Evolutionary conservation across 2,888 invertebrate genomes (phyloP), one percentile per base, ranked within the genome.

Genomic region (Nephrotoma appendiculata): DNA sequence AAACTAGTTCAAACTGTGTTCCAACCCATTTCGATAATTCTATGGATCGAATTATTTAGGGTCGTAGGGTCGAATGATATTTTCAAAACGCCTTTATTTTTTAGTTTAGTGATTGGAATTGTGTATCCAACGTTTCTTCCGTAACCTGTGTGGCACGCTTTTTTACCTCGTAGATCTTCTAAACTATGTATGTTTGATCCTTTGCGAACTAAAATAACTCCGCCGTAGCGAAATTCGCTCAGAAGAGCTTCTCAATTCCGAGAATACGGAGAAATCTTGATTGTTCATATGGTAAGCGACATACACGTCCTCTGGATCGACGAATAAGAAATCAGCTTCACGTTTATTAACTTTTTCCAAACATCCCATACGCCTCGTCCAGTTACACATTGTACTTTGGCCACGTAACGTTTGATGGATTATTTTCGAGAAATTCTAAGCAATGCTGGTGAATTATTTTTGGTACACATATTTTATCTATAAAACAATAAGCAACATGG

Each of bases 71-170:
- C 91, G 86, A 89, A 88, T 5, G 91, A 90, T 0, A 91, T 90
- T 88, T 91, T 91, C 11, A 92, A 89, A n/a, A 92, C 87, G 31
- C 94, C 92, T 89, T 94, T 93, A 88, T 95, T 95, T 92, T 96
- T 95, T 89, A 98, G 91, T 92, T 95, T 95, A 0, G 96, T 95
- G 9, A 96, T 92, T 0, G 96, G 96, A 87, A 96, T 95, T 92
- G 97, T 96, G 92, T 97, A 98, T 41, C 98, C 98, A 6, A 97
- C 97, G 89, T 97, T 97, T 88, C 96, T 94, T 86, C 97, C 96
- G 87, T 97, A 95, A 11, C 96, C 96, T 2, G 97, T 96, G 90
- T 97, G 97, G 89, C 98, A 98, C 0, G 97, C 96, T 89, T 95
- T 96, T 86, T 95, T 93, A 0, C 96, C 96, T 88, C 94, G 93